Conservation (phyloP, 2,888 invertebrate species). For the Noctua comes region DNA sequence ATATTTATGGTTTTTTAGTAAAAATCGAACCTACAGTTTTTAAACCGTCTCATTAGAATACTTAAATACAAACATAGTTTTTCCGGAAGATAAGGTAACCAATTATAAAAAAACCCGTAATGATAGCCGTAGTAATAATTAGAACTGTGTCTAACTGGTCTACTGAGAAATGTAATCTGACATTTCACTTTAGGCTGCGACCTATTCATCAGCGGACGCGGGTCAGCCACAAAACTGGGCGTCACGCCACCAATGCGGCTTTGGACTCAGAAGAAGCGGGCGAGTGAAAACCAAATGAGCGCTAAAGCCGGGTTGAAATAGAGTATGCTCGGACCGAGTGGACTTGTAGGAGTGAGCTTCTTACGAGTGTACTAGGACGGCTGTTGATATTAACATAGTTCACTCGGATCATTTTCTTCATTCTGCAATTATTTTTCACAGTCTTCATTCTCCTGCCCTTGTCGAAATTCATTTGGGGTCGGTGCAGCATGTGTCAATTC, state of each 20-base stretch:
- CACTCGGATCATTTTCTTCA: too few species aligned
- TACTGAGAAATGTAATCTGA: slow-evolving; percentile 27
- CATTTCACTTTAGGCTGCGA: slow-evolving; percentile 6
- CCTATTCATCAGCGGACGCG: neutral
- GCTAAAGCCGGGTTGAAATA: too few species aligned
- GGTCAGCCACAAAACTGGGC: neutral
- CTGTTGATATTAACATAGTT: too few species aligned
- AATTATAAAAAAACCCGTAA: slow-evolving; percentile 35
- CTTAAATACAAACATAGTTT: neutral
- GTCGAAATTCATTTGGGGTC: too few species aligned
- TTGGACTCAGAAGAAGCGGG: neutral
- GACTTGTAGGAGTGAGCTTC: too few species aligned
- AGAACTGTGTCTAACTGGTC: slow-evolving; percentile 40
- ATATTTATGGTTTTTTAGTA: neutral
- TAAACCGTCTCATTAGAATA: neutral
- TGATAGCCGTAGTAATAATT: slow-evolving; percentile 29
- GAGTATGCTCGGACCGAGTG: too few species aligned
- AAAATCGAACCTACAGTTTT: neutral
- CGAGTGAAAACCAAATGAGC: neutral
- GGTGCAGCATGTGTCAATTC: too few species aligned
- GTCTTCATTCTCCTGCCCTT: too few species aligned
- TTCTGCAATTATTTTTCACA: too few species aligned
- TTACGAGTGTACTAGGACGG: too few species aligned
- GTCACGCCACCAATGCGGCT: neutral
- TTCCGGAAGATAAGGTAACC: slow-evolving; percentile 1